Conservation (phyloP, 2,888 invertebrate genomes). For the Ennomos erosarius region DNA sequence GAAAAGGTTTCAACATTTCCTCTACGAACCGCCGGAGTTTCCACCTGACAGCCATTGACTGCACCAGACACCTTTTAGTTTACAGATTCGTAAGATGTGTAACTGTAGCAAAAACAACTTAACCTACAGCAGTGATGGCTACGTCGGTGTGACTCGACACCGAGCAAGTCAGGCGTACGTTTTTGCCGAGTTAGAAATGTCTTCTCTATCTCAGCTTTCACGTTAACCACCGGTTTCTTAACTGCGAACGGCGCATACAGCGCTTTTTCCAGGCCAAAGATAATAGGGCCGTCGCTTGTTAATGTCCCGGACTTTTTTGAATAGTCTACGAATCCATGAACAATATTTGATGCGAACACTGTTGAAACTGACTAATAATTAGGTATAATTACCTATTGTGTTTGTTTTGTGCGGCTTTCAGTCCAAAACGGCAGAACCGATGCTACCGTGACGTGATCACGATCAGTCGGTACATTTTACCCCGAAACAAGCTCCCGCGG, state of each 20-base stretch:
- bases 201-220: constrained; percentile 33
- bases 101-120: constrained; percentile 22
- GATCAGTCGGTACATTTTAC: too few species aligned
- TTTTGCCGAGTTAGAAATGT: constrained; percentile 23
- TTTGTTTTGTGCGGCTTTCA: too few species aligned
- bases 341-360: too few species aligned
- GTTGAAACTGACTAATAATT: too few species aligned
- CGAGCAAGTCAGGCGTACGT: constrained; percentile 9
- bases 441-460: too few species aligned
- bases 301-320: not conserved
- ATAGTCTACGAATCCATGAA: constrained; percentile 18
- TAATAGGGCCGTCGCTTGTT: constrained; percentile 18
- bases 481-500: too few species aligned
- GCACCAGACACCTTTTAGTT: not conserved
- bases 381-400: too few species aligned
- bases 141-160: constrained; percentile 29
- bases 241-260: constrained; percentile 21
- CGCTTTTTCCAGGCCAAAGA: constrained; percentile 33
- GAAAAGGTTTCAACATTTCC: constrained; percentile 1
- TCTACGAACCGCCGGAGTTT: not conserved
- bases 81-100: constrained; percentile 27
- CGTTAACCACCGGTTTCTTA: constrained; percentile 18
- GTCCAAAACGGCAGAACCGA: too few species aligned
- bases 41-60: constrained; percentile 12
- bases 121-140: constrained; percentile 9